These are phyloP conservation scores for Trichoplusia ni DNA, from an alignment of 1,140 invertebrate genomes.

Conservation along the genomic window DNA sequence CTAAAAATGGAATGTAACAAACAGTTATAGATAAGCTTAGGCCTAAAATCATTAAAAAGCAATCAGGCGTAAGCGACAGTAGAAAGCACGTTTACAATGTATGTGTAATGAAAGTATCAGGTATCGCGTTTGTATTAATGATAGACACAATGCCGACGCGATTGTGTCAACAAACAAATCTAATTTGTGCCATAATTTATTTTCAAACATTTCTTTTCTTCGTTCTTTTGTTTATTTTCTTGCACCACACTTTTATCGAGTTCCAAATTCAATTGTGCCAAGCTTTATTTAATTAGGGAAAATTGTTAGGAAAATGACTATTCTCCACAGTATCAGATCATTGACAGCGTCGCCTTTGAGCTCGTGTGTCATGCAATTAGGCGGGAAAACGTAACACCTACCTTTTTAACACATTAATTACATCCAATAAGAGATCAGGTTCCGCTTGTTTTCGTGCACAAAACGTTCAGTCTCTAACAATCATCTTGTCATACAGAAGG, in stretches of 20 bases:
- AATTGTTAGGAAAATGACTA: neutral
- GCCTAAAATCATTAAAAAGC: constrained; percentile 18
- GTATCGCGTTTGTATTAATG: neutral
- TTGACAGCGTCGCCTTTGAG: neutral
- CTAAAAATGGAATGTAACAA: constrained; percentile 9
- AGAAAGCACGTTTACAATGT: neutral
- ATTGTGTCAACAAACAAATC: constrained; percentile 4
- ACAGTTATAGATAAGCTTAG: neutral
- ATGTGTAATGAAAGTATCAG: neutral
- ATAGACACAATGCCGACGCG: neutral
- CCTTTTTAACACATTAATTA: constrained; percentile 9
- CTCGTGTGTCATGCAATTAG: constrained; percentile 18
- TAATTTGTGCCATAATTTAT: neutral
- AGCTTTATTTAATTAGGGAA: neutral
- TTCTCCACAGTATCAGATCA: neutral
- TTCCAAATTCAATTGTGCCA: neutral
- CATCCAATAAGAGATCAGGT: neutral
- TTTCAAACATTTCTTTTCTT: neutral
- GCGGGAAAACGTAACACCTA: constrained; percentile 25
- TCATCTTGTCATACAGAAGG: neutral
- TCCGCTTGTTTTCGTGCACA: constrained; percentile 17
- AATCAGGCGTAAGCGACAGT: neutral
- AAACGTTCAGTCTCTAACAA: neutral
- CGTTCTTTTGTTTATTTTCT: neutral
- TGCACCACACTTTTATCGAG: neutral